These are phyloP conservation scores for Melipona quadrifasciata DNA, from an alignment of 1,140 invertebrate species.

Conservation along the genomic window DNA sequence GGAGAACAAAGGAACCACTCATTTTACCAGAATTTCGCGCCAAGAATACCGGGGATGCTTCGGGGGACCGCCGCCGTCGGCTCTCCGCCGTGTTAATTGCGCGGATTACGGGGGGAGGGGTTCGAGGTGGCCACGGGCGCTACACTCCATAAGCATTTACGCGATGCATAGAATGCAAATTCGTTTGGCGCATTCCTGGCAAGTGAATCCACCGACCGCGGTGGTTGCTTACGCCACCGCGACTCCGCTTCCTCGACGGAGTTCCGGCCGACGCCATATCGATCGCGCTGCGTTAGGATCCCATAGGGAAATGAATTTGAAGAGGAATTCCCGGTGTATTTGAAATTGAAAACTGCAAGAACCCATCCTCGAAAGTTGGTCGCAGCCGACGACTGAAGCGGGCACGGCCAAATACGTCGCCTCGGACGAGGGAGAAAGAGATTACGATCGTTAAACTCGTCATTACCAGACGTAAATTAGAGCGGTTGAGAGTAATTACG, in stretches of 20 bases:
- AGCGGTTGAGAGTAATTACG: conserved; percentile 50
- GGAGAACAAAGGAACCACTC: not conserved
- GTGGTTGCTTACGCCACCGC: conserved; percentile 33
- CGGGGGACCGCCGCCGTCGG: not conserved
- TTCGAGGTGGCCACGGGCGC: conserved; percentile 29
- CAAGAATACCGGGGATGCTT: not conserved
- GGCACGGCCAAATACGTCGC: conserved; percentile 33
- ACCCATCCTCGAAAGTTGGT: not conserved
- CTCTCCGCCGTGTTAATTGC: conserved; percentile 31
- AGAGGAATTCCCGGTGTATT: not conserved
- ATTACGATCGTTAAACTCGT: conserved; percentile 49
- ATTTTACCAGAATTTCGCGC: conserved; percentile 6
- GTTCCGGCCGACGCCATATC: conserved; percentile 13
- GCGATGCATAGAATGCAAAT: conserved; percentile 64
- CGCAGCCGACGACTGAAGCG: not conserved
- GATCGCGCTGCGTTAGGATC: not conserved
- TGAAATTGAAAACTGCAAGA: conserved; percentile 35
- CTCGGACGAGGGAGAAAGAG: conserved; percentile 17
- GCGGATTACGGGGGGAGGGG: conserved; percentile 6
- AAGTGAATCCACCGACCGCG: conserved; percentile 48
- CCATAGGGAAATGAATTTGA: too few species aligned
- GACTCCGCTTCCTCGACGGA: not conserved
- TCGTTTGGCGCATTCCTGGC: conserved; percentile 54
- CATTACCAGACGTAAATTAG: conserved; percentile 53
- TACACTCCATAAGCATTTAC: conserved; percentile 58